Base-by-base conservation (phyloP, 2,113 vertebrate genomes). In the Orycteropus afer region DNA sequence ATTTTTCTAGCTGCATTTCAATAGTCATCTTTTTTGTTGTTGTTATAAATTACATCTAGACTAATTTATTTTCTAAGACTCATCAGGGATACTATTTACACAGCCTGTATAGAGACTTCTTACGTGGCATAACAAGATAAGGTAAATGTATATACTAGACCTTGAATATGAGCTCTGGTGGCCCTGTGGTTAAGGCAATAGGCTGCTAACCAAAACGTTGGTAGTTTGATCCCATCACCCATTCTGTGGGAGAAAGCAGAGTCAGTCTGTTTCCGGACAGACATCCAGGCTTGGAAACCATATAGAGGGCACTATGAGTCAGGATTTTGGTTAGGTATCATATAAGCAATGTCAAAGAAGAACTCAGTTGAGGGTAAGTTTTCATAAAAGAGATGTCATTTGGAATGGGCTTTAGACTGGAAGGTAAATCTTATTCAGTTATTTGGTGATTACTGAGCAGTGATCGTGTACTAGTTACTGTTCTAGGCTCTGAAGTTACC, bases 1-100 rank as follows among this genome's bases (percentile, higher is more conserved):
- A 23, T 55, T 87, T 81, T 69, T 77, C 12, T 80, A 80, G 90
- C 78, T 51, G 91, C 45, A 34, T 93, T 71, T 91, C 74, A 78
- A 4, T 47, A 32, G 25, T 84, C 32, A 18, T 71, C 18, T 82
- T 42, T 78, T 87, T 90, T 94, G 40, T 42, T 78, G 84, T 90
- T 94, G 40, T 89, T 82, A 59, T 90, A 29, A 71, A 81, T 63
- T 89, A 76, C 3, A 81, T 95, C 59, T 67, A 9, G n/a, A 32
- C 65, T 69, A 40, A 47, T 51, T 76, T 93, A 71, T 57, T 85
- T 29, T 71, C 37, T 91, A 42, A 45, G 13, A 74, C 32, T 81
- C 42, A 85, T 17, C 55, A 81, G 49, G 7, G 10, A 32, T 82
- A 47, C 45, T 15, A 4, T 61, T 71, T 32, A 40, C 27, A 78